These are phyloP conservation scores for Telenomus remus DNA, from an alignment of 1,140 invertebrate species.

Conservation along the genomic window DNA sequence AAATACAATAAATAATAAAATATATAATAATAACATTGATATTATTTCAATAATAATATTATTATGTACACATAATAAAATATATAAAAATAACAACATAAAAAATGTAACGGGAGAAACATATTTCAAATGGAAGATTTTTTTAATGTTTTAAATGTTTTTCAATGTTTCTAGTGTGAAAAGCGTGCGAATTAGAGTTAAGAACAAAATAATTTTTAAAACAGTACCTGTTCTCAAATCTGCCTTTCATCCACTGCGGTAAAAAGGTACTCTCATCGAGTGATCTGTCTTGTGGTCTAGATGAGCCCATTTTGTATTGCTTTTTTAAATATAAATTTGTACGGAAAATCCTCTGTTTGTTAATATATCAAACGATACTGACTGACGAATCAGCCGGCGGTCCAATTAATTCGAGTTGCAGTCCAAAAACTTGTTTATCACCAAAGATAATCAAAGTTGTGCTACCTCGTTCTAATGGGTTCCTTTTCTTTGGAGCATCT, in stretches of 20 bases:
- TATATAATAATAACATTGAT: too few species aligned
- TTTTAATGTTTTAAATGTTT: too few species aligned
- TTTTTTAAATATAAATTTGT: slow-evolving; percentile 28
- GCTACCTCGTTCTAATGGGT: slow-evolving; percentile 30
- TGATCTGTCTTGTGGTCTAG: slow-evolving; percentile 73
- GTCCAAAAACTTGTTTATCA: slow-evolving; percentile 17
- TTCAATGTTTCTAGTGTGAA: too few species aligned
- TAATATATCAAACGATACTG: too few species aligned
- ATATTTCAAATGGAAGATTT: too few species aligned
- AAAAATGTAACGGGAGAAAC: too few species aligned
- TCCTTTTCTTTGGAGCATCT: slow-evolving; percentile 36
- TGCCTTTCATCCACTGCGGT: slow-evolving; percentile 79
- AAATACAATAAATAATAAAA: too few species aligned
- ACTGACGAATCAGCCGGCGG: neutral
- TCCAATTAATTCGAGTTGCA: neutral
- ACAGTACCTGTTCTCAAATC: slow-evolving; percentile 67
- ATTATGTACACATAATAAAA: too few species aligned
- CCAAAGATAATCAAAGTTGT: slow-evolving; percentile 15
- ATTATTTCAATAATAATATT: too few species aligned
- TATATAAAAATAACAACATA: too few species aligned
- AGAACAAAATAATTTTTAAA: neutral
- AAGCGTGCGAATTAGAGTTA: too few species aligned
- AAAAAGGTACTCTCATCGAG: slow-evolving; percentile 75
- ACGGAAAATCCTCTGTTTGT: slow-evolving; percentile 3
- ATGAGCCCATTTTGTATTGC: slow-evolving; percentile 68